Evolutionary conservation across 92 coral and sea anemone species (phyloP).

Genomic region (Blastomussa wellsi): DNA sequence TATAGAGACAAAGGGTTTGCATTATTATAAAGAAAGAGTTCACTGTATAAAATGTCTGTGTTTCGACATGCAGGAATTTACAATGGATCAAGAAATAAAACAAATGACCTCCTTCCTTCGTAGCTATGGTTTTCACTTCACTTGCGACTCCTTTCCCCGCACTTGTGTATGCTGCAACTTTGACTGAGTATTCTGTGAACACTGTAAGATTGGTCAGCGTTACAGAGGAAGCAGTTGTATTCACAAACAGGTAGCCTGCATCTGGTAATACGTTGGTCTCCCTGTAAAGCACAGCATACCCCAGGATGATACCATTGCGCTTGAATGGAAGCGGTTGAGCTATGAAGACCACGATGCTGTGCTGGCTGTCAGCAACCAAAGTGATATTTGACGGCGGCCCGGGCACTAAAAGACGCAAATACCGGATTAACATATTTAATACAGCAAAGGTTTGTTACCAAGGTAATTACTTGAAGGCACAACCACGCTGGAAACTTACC

Average conservation of each 20-base stretch:
- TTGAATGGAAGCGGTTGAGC: conserved; percentile 51
- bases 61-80: no score
- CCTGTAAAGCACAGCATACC: conserved; percentile 77
- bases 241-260: conserved; percentile 34
- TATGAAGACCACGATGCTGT: conserved; percentile 66
- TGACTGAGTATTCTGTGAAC: conserved; percentile 67
- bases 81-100: neutral
- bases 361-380: conserved; percentile 50
- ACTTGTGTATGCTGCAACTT: conserved; percentile 71
- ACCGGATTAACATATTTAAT: neutral
- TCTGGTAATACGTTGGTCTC: conserved; percentile 40
- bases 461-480: neutral
- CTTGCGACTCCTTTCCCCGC: conserved; percentile 78
- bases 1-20: no score
- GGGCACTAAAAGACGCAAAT: conserved; percentile 59
- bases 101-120: conserved; percentile 83
- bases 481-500: conserved; percentile 40
- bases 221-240: conserved; percentile 43
- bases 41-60: no score
- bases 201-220: conserved; percentile 61
- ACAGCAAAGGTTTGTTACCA: neutral
- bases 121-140: conserved; percentile 31
- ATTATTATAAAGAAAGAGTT: no score
- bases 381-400: conserved; percentile 74
- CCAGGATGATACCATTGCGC: conserved; percentile 78